phyloP scores from a whole-genome alignment of 2,888 invertebrate genomes.

The Melanostoma mellinum region DNA sequence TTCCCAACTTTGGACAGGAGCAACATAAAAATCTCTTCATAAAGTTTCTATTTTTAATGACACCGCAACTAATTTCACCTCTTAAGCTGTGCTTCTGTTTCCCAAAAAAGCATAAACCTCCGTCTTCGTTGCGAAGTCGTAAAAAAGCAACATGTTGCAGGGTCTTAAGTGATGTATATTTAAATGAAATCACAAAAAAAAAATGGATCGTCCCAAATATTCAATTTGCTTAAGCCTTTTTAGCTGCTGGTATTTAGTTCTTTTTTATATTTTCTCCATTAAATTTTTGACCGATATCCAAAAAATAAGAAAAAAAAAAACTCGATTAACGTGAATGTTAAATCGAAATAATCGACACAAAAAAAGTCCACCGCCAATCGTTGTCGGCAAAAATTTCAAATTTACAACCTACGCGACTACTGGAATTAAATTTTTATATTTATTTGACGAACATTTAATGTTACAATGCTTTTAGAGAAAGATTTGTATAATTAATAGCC shows the following conservation, averaged over 20 bases:
- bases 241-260: slow-evolving; percentile 31
- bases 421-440: slow-evolving; percentile 72
- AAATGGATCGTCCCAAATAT: slow-evolving; percentile 35
- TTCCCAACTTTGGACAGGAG: no score
- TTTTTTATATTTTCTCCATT: slow-evolving; percentile 41
- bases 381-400: slow-evolving; percentile 44
- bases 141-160: slow-evolving; percentile 58
- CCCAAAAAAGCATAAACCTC: slow-evolving; percentile 11
- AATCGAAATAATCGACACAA: slow-evolving; percentile 36
- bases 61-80: slow-evolving; percentile 57
- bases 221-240: slow-evolving; percentile 30
- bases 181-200: slow-evolving; percentile 53
- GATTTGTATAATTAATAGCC: slow-evolving; percentile 70
- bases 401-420: slow-evolving; percentile 59
- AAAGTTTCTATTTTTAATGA: slow-evolving; percentile 38
- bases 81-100: slow-evolving; percentile 68
- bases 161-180: slow-evolving; percentile 51
- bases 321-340: slow-evolving; percentile 65
- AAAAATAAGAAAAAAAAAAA: slow-evolving; percentile 4
- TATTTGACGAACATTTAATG: slow-evolving; percentile 70
- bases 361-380: slow-evolving; percentile 45
- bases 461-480: slow-evolving; percentile 71
- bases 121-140: slow-evolving; percentile 22
- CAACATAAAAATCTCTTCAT: neutral
- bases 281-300: slow-evolving; percentile 58